Evolutionary conservation across 2,888 invertebrate genomes (phyloP).

Genomic region (Mesodorylaimus sp.): DNA sequence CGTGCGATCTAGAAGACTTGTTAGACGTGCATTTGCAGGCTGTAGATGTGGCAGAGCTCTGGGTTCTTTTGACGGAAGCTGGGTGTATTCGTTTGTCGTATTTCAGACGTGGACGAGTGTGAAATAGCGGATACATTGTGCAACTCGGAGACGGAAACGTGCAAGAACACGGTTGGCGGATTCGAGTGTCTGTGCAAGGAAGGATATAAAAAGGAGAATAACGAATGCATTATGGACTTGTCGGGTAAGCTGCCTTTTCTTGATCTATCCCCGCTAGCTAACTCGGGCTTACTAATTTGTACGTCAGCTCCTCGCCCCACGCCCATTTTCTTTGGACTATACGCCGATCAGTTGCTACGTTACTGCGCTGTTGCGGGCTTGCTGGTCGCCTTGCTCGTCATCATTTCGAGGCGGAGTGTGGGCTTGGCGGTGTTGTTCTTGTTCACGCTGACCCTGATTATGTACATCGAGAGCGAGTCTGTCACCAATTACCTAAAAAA

Average conservation of each 20-base stretch:
- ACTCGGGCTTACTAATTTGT: no score
- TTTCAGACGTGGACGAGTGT: constrained; percentile 9
- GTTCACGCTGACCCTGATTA: not conserved
- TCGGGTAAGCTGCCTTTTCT: constrained; percentile 2
- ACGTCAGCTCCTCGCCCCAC: not conserved
- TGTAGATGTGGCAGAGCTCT: no score
- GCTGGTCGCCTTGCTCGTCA: constrained; percentile 18
- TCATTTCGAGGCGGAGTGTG: constrained; percentile 17
- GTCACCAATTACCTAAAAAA: not conserved
- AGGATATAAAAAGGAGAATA: constrained; percentile 17
- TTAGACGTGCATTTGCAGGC: no score
- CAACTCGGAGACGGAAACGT: constrained; percentile 7
- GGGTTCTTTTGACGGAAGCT: no score
- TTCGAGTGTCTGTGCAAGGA: constrained; percentile 21
- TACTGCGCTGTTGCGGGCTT: constrained; percentile 18
- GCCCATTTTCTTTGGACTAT: constrained; percentile 7
- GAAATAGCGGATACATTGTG: constrained; percentile 2
- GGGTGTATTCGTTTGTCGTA: not conserved
- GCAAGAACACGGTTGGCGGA: constrained; percentile 22
- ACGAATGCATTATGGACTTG: not conserved
- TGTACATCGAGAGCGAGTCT: not conserved
- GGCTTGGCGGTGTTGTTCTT: not conserved
- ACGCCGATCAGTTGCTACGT: constrained; percentile 19
- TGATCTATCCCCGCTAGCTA: no score
- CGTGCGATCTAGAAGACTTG: not conserved